A percentile compares a stretch with the other conserved stretches of the same genome.
These are phyloP conservation scores for Orussus abietinus DNA, from an alignment of 1,140 invertebrate genomes.

Conservation along the genomic window DNA sequence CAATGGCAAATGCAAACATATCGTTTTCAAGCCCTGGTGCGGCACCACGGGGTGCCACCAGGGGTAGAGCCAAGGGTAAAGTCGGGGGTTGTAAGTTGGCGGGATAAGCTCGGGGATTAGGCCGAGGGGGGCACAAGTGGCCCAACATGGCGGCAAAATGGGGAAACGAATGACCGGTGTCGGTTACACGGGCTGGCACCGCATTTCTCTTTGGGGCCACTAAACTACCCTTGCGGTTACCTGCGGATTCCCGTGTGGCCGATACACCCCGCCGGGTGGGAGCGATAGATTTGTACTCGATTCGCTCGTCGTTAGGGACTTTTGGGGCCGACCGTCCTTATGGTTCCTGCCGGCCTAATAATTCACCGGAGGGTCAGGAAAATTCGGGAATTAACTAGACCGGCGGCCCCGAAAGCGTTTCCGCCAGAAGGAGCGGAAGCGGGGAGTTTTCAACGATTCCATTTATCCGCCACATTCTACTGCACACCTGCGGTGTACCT, in stretches of 20 bases:
- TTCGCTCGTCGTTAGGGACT: slow-evolving; percentile 2
- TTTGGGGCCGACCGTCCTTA: too few relatives aligned
- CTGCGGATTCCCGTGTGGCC: too few relatives aligned
- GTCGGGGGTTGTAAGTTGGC: not conserved
- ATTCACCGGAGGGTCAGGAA: too few relatives aligned
- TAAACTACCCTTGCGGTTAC: slow-evolving; percentile 25
- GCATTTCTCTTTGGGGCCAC: slow-evolving; percentile 26
- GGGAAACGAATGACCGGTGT: slow-evolving; percentile 50
- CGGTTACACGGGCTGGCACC: slow-evolving; percentile 50
- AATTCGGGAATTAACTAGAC: too few relatives aligned
- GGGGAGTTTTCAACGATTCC: too few relatives aligned
- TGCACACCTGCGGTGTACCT: too few relatives aligned
- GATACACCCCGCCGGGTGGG: too few relatives aligned
- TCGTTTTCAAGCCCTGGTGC: slow-evolving; percentile 21
- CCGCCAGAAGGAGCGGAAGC: too few relatives aligned
- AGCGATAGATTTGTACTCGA: slow-evolving; percentile 6
- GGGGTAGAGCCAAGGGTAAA: not conserved
- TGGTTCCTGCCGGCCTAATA: too few relatives aligned
- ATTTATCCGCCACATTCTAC: too few relatives aligned
- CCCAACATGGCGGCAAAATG: slow-evolving; percentile 47
- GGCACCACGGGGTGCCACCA: not conserved
- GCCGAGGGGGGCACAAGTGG: slow-evolving; percentile 39
- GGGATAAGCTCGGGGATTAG: slow-evolving; percentile 9
- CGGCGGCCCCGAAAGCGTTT: too few relatives aligned
- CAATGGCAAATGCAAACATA: slow-evolving; percentile 29